Evolutionary conservation across 2,888 invertebrate species (phyloP), one percentile per base, ranked within the genome.

Genomic region (Platycnemis pennipes): DNA sequence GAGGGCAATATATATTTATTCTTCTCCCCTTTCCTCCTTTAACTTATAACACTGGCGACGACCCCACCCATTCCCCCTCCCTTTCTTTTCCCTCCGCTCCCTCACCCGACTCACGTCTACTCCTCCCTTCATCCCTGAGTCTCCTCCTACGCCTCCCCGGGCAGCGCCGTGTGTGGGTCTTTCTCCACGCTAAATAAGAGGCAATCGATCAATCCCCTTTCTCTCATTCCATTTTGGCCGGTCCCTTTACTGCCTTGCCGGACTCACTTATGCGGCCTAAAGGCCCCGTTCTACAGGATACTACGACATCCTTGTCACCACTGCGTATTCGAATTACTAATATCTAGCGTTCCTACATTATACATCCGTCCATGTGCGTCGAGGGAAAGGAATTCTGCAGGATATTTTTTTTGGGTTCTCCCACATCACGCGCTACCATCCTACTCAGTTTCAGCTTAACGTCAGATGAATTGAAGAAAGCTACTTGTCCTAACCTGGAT

Each of bases 171-270:
- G 87, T 91, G 91, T 91, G 91, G 91, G 91, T 91, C 91, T 91
- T 44, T 91, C 91, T 91, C 91, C 91, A 91, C 91, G 91, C 91
- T 91, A 91, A 91, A 91, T 91, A 91, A 63, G 44, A 44, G 91
- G 63, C 91, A 91, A 91, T 91, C 91, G 91, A 91, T 91, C 91
- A 91, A 91, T 91, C 69, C 91, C 45, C 63, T 69, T 69, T 69
- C n/a, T 42, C 56, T 69, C 69, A 1, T 63, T 44, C 45, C 69
- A 11, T 63, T 22, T 31, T 37, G 63, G 37, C 19, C 91, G 63
- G 2, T 56, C n/a, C 44, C 42, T 13, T 37, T 37, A 77, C 77
- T 26, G 63, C 63, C 2, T n/a, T n/a, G 22, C 63, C 63, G 2
- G 31, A 63, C n/a, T 37, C 37, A 77, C 37, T 37, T 77, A 77